phyloP scores from a whole-genome alignment of 2,797 vertebrate genomes.

The Echiichthys vipera region DNA sequence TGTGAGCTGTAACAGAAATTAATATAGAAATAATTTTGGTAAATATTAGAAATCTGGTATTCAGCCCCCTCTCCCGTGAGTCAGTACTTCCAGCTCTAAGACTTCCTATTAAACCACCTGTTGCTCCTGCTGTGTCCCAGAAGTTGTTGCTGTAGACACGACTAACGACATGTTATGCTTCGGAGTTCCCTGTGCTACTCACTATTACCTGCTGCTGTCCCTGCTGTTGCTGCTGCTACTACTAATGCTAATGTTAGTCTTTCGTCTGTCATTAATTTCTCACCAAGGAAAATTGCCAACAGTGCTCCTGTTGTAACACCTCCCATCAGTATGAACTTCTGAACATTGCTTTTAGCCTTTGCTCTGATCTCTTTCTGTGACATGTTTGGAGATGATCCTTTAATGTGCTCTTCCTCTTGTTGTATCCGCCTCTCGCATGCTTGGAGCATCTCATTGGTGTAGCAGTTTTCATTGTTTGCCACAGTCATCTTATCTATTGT shows the following conservation, averaged over 20 bases:
- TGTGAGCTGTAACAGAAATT: not conserved
- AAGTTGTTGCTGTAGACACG: too few relatives aligned
- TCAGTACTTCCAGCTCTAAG: too few relatives aligned
- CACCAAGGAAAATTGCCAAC: not conserved
- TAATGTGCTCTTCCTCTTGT: not conserved
- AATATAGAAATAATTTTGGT: too few relatives aligned
- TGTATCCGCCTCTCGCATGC: not conserved
- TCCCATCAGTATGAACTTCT: not conserved
- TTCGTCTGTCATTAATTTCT: not conserved
- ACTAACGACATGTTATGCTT: too few relatives aligned
- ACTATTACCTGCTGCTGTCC: too few relatives aligned
- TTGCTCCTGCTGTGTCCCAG: too few relatives aligned
- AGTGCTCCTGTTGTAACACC: not conserved
- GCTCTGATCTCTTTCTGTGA: not conserved
- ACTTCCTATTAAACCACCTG: too few relatives aligned
- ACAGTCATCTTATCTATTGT: constrained; percentile 31
- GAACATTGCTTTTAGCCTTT: not conserved
- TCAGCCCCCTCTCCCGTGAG: too few relatives aligned
- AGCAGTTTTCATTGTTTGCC: constrained; percentile 16
- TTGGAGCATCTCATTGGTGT: constrained; percentile 45
- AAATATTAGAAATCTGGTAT: too few relatives aligned
- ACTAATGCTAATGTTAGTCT: too few relatives aligned
- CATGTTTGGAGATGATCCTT: not conserved
- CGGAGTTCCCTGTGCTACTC: too few relatives aligned
- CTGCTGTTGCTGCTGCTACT: too few relatives aligned